Conservation (phyloP, 2,113 vertebrate genomes). For the Miniopterus natalensis region DNA sequence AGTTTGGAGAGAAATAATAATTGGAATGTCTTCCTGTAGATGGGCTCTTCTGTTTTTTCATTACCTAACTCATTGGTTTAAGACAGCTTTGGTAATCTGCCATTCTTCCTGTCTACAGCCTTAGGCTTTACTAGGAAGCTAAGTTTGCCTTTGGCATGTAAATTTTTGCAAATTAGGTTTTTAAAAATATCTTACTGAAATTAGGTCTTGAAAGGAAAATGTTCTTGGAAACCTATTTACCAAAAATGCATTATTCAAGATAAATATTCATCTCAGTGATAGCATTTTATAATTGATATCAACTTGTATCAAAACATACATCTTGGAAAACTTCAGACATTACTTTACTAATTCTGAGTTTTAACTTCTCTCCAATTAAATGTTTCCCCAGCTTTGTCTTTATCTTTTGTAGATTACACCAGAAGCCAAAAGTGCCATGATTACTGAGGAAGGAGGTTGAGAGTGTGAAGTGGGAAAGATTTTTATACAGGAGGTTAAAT, state of each 20-base stretch:
- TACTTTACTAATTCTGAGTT: background rate
- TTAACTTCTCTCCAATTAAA: background rate
- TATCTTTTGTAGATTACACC: background rate
- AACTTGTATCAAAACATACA: background rate
- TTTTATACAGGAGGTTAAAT: background rate
- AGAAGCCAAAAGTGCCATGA: background rate
- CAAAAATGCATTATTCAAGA: background rate
- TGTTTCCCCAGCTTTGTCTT: background rate
- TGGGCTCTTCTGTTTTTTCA: background rate
- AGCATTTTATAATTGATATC: background rate
- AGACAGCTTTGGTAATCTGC: background rate
- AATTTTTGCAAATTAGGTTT: conserved; percentile 21
- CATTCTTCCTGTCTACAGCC: background rate
- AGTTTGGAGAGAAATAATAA: background rate
- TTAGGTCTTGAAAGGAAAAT: conserved; percentile 41
- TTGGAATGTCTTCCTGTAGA: background rate
- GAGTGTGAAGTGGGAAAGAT: background rate
- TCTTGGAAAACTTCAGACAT: background rate
- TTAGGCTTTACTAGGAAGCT: background rate
- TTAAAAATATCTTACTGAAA: conserved; percentile 33
- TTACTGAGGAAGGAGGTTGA: background rate
- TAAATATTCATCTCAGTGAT: conserved; percentile 12
- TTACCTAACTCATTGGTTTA: background rate
- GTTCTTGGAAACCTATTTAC: conserved; percentile 37
- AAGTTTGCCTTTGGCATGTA: background rate